A percentile compares a stretch with the other conserved stretches of the same genome.
phyloP scores from a whole-genome alignment of 1,140 invertebrate species.

The Parasteatoda tepidariorum region DNA sequence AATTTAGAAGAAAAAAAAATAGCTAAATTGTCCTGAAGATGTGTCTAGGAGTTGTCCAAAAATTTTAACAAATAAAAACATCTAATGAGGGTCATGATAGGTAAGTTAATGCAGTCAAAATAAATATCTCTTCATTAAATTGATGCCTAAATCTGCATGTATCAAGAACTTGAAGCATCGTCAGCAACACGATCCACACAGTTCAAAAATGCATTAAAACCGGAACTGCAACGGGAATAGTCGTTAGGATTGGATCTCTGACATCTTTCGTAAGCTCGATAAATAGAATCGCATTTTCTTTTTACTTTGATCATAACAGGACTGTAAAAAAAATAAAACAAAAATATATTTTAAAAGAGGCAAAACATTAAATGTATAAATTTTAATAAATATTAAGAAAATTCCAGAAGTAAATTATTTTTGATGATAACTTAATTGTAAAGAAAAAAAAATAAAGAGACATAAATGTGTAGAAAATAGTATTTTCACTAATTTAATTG shows the following conservation, averaged over 20 bases:
- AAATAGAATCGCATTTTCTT: conserved; percentile 18
- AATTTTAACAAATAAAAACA: no score
- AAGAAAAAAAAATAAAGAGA: neutral
- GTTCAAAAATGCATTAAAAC: conserved; percentile 34
- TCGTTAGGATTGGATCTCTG: conserved; percentile 10
- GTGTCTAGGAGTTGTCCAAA: no score
- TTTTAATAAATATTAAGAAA: no score
- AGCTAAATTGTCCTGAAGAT: no score
- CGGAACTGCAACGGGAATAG: neutral
- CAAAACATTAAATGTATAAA: no score
- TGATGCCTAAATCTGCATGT: neutral
- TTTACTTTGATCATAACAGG: conserved; percentile 40
- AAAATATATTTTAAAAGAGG: no score
- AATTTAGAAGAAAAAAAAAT: no score
- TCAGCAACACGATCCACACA: conserved; percentile 30
- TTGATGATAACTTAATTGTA: neutral
- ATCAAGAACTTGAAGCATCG: neutral
- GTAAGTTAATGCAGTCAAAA: no score
- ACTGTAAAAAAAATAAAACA: conserved; percentile 4
- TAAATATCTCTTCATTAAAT: no score
- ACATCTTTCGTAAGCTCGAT: conserved; percentile 13
- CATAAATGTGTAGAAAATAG: neutral
- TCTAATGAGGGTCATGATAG: no score
- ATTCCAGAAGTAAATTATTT: neutral
- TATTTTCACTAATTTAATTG: neutral